Percentiles rank a stretch among this genome's conserved stretches.
Evolutionary conservation across 2,888 invertebrate species (phyloP).

Genomic region (Idaea biselata): DNA sequence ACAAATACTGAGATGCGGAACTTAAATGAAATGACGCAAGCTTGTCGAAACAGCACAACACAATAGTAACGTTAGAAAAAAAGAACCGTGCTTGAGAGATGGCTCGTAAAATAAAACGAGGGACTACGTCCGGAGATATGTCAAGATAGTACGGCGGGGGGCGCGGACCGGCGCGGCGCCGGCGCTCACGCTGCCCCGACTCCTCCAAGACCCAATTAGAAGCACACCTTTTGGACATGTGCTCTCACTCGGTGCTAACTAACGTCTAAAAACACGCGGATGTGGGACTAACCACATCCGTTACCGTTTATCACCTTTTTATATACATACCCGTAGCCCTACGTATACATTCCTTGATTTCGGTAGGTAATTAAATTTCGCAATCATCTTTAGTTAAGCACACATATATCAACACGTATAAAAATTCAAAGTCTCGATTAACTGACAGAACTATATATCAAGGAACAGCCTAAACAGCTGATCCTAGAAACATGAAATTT

Average conservation of each 20-base stretch:
- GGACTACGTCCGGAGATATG: slow-evolving; percentile 77
- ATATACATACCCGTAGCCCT: slow-evolving; percentile 21
- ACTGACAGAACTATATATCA: no score
- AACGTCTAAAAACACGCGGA: slow-evolving; percentile 64
- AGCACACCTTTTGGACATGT: slow-evolving; percentile 79
- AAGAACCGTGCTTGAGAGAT: slow-evolving; percentile 61
- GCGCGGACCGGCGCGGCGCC: slow-evolving; percentile 68
- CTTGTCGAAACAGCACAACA: slow-evolving; percentile 57
- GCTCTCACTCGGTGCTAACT: slow-evolving; percentile 70
- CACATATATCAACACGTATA: not conserved
- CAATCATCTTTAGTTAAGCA: not conserved
- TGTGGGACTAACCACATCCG: slow-evolving; percentile 62
- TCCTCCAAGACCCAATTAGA: slow-evolving; percentile 76
- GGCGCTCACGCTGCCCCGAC: slow-evolving; percentile 32
- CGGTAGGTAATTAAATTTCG: not conserved
- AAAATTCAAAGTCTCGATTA: no score
- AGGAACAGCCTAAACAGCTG: no score
- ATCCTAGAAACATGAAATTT: no score
- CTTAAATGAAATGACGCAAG: slow-evolving; percentile 59
- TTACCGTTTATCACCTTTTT: slow-evolving; percentile 66
- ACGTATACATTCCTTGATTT: not conserved
- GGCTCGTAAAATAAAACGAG: slow-evolving; percentile 79
- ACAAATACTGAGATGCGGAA: slow-evolving; percentile 6
- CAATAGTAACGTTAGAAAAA: slow-evolving; percentile 67
- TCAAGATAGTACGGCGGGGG: slow-evolving; percentile 77